These are phyloP conservation scores for Colaptes auratus DNA, from an alignment of 2,113 vertebrate genomes.

Conservation along the genomic window DNA sequence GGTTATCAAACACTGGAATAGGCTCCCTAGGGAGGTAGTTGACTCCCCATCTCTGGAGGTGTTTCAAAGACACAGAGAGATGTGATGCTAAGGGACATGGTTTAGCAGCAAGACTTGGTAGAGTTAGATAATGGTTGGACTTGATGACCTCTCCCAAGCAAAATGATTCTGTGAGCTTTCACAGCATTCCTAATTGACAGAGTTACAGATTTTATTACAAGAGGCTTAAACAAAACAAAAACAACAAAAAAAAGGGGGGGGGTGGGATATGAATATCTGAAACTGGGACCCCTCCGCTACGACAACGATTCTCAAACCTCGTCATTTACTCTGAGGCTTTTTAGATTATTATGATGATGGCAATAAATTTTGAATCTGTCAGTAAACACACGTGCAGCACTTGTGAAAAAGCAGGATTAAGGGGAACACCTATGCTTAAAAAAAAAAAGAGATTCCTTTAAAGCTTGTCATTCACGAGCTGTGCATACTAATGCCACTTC, in stretches of 20 bases:
- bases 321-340: neutral
- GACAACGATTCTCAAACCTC: neutral
- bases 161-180: neutral
- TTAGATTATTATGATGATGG: neutral
- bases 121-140: too few relatives aligned
- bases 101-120: too few relatives aligned
- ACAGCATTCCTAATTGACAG: neutral
- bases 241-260: neutral
- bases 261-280: neutral
- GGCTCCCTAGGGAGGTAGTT: too few relatives aligned
- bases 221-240: neutral
- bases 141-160: too few relatives aligned
- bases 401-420: neutral
- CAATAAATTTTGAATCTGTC: neutral
- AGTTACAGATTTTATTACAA: neutral
- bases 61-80: too few relatives aligned
- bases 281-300: neutral
- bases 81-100: too few relatives aligned
- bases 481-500: constrained; percentile 20
- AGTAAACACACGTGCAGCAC: neutral
- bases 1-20: too few relatives aligned
- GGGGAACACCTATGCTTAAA: constrained; percentile 11
- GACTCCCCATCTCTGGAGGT: too few relatives aligned
- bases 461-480: constrained; percentile 16
- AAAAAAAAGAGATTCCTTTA: neutral